Evolutionary conservation across 2,113 vertebrate genomes (phyloP).

Genomic region (Synodontis membranacea): DNA sequence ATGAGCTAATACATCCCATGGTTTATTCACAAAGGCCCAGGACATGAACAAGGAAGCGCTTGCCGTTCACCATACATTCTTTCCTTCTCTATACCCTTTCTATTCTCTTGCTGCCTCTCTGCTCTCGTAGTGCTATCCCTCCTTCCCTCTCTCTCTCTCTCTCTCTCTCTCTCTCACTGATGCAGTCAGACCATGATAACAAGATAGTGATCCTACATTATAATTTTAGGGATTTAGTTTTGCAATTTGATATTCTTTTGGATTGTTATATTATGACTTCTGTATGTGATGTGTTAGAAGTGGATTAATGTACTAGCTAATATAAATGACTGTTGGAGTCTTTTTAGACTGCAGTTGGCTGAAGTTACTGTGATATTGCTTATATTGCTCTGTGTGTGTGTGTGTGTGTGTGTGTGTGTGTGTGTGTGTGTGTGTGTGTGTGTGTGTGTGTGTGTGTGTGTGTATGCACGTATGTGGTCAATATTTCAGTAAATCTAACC

Average conservation of each 20-base stretch:
- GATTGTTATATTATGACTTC: conserved; percentile 2
- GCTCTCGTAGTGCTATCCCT: conserved; percentile 51
- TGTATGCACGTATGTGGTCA: conserved; percentile 32
- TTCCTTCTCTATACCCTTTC: conserved; percentile 50
- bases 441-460: conserved; percentile 2
- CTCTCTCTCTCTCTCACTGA: conserved; percentile 44
- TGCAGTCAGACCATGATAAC: conserved; percentile 70
- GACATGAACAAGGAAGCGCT: conserved; percentile 77
- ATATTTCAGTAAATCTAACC: conserved; percentile 53
- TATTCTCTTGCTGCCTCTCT: conserved; percentile 38
- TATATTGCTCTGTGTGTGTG: background rate
- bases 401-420: background rate
- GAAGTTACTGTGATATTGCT: background rate
- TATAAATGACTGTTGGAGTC: background rate
- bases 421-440: conserved; percentile 13
- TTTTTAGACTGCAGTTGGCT: background rate
- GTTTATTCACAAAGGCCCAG: conserved; percentile 80
- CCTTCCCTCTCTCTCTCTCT: conserved; percentile 48
- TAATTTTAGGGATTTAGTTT: background rate
- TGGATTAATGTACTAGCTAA: conserved; percentile 22
- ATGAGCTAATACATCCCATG: conserved; percentile 83
- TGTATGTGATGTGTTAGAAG: background rate
- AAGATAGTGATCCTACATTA: background rate
- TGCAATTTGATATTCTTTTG: conserved; percentile 28
- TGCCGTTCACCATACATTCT: conserved; percentile 77